Conservation (phyloP, 2,888 invertebrate species). For the Cryptus armator region DNA sequence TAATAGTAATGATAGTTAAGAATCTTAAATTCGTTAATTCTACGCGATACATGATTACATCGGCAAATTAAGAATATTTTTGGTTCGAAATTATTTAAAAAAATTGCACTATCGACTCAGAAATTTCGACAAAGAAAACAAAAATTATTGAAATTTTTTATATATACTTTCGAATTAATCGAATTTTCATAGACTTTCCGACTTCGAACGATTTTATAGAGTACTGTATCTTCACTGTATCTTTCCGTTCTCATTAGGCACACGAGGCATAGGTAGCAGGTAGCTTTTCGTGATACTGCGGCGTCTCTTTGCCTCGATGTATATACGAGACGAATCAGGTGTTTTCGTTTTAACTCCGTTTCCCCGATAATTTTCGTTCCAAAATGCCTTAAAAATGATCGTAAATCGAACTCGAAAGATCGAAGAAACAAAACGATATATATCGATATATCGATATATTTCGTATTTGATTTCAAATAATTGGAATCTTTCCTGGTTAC, state of each 20-base stretch:
- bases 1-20: no score
- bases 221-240: constrained; percentile 32
- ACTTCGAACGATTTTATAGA: neutral
- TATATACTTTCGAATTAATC: neutral
- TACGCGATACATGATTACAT: no score
- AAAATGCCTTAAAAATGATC: no score
- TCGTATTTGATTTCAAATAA: neutral
- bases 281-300: constrained; percentile 49
- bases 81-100: no score
- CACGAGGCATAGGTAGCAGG: constrained; percentile 15
- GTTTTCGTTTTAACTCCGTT: constrained; percentile 47
- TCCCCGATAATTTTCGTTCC: neutral
- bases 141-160: no score
- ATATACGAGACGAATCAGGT: constrained; percentile 27
- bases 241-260: neutral
- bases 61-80: no score
- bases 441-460: no score
- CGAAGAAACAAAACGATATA: no score
- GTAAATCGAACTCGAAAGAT: no score
- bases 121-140: no score
- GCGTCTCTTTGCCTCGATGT: constrained; percentile 29
- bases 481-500: neutral
- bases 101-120: no score
- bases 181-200: neutral
- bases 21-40: no score